Evolutionary conservation across 2,113 vertebrate genomes (phyloP).

Genomic region (Aviceda subcristata): DNA sequence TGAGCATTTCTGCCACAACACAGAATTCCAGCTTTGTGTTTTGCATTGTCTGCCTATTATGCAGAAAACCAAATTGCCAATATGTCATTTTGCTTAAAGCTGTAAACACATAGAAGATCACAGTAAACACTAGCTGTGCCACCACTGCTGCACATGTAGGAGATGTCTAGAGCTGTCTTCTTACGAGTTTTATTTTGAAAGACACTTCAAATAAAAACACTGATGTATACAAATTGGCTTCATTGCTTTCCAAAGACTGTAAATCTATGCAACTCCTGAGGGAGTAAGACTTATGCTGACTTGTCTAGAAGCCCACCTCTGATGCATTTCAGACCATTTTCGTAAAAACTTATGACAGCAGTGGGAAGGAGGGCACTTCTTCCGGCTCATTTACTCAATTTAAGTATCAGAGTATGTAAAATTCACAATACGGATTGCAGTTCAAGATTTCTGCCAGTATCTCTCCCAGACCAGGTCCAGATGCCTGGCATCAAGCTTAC

Average conservation of each 20-base stretch:
- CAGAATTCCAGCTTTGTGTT: conserved; percentile 40
- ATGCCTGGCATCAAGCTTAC: not conserved
- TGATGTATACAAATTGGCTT: not conserved
- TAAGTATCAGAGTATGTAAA: not conserved
- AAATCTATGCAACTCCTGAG: not conserved
- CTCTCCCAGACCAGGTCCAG: not conserved
- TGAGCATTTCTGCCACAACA: conserved; percentile 46
- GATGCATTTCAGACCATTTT: not conserved
- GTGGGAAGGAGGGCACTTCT: not conserved
- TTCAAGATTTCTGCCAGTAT: not conserved
- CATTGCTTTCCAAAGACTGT: not conserved
- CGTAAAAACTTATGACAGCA: not conserved
- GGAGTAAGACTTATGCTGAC: not conserved
- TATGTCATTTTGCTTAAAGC: conserved; percentile 40
- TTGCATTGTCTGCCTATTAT: conserved; percentile 43
- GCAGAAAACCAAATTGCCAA: conserved; percentile 42
- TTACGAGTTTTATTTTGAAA: conserved; percentile 45
- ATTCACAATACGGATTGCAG: not conserved
- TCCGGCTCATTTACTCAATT: not conserved
- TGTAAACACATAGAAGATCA: conserved; percentile 25
- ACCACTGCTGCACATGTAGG: not conserved
- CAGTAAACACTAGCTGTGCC: conserved; percentile 5
- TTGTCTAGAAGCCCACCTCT: not conserved
- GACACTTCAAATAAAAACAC: not conserved
- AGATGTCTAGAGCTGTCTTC: conserved; percentile 32